Conservation (phyloP, 1,140 invertebrate species). For the Hydropsyche tenuis region DNA sequence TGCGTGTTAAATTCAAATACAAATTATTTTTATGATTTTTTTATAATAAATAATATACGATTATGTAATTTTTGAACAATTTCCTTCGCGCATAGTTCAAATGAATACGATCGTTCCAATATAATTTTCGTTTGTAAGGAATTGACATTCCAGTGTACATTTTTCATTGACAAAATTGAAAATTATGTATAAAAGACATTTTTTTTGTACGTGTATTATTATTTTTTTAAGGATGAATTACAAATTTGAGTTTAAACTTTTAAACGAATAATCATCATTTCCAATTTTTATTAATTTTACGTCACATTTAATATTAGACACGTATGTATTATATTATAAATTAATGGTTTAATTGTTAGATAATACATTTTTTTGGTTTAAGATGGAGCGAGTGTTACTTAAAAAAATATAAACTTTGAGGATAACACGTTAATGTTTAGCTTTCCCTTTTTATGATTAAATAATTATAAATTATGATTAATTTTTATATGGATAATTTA, state of each 20-base stretch:
- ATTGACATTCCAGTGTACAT: constrained; percentile 13
- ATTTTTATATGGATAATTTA: constrained; percentile 34
- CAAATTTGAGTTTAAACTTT: neutral
- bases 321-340: too few relatives aligned
- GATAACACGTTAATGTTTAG: constrained; percentile 24
- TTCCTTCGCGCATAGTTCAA: constrained; percentile 10
- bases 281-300: constrained; percentile 15
- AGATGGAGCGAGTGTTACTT: constrained; percentile 30
- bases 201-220: neutral
- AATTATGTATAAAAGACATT: neutral
- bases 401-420: neutral
- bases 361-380: neutral
- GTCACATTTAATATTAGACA: constrained; percentile 3
- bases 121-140: constrained; percentile 2
- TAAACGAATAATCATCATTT: constrained; percentile 1
- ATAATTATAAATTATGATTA: constrained; percentile 11
- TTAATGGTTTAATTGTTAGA: too few relatives aligned
- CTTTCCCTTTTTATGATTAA: constrained; percentile 1
- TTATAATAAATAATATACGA: neutral
- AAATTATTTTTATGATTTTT: neutral
- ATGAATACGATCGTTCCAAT: neutral
- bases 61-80: constrained; percentile 1
- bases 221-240: neutral
- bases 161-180: neutral
- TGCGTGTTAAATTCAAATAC: neutral